Conservation (phyloP, 1,140 invertebrate genomes). For the Lycorma delicatula region DNA sequence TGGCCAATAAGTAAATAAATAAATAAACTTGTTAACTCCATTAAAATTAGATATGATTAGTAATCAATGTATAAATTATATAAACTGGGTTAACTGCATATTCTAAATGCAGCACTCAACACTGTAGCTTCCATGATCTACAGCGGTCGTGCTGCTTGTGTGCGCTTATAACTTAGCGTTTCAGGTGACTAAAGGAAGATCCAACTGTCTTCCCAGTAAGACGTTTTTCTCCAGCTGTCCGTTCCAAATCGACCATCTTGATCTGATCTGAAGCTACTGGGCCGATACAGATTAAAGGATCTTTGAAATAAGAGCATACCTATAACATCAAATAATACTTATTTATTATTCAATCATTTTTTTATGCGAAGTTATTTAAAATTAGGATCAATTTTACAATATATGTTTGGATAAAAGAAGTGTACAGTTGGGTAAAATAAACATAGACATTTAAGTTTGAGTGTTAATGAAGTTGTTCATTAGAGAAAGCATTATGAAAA, state of each 20-base stretch:
- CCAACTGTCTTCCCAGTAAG: conserved; percentile 47
- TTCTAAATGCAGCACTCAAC: conserved; percentile 1
- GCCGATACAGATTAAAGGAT: conserved; percentile 79
- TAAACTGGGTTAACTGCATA: neutral
- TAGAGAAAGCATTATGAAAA: too few relatives aligned
- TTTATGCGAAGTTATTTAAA: too few relatives aligned
- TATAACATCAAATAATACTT: conserved; percentile 36
- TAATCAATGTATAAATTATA: neutral
- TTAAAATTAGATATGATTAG: neutral
- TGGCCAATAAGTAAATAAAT: neutral
- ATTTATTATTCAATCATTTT: too few relatives aligned
- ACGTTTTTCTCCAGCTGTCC: conserved; percentile 69
- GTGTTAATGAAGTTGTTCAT: too few relatives aligned
- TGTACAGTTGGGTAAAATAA: too few relatives aligned
- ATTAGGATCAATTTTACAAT: too few relatives aligned
- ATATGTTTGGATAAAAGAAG: too few relatives aligned
- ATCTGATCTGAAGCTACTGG: conserved; percentile 69
- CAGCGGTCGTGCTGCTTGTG: too few relatives aligned
- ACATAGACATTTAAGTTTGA: too few relatives aligned
- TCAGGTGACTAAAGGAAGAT: conserved; percentile 30
- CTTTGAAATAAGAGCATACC: conserved; percentile 85
- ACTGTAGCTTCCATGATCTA: too few relatives aligned
- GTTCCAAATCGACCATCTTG: conserved; percentile 54
- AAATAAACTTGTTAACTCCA: neutral
- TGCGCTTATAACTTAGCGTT: conserved; percentile 8